Percentiles rank a stretch among this genome's conserved stretches.
phyloP scores from a whole-genome alignment of 1,140 invertebrate species.

The Cotesia typhae region DNA sequence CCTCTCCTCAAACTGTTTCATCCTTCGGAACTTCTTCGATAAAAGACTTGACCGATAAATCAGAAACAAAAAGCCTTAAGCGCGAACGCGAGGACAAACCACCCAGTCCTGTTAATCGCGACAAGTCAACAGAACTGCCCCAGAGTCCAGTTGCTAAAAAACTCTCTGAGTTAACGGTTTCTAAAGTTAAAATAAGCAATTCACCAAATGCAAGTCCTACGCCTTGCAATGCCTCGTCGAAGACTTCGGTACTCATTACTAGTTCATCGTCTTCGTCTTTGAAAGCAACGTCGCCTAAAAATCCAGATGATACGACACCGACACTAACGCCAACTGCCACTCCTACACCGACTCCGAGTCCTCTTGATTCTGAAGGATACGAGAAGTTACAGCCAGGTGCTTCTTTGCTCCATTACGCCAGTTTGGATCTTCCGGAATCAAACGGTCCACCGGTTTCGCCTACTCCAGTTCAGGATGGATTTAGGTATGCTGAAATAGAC shows the following conservation, averaged over 20 bases:
- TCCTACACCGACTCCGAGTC: slow-evolving; percentile 55
- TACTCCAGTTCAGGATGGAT: slow-evolving; percentile 61
- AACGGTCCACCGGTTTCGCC: slow-evolving; percentile 58
- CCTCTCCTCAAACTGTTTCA: neutral
- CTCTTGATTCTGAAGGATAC: slow-evolving; percentile 52
- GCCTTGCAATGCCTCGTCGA: slow-evolving; percentile 50
- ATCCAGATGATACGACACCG: slow-evolving; percentile 58
- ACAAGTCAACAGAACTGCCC: slow-evolving; percentile 18
- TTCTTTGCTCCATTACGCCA: slow-evolving; percentile 72
- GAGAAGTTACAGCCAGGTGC: slow-evolving; percentile 57
- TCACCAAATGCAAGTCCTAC: slow-evolving; percentile 56
- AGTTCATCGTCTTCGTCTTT: slow-evolving; percentile 10
- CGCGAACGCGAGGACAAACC: slow-evolving; percentile 21
- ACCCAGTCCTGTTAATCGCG: slow-evolving; percentile 2
- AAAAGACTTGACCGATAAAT: neutral
- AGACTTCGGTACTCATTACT: slow-evolving; percentile 41
- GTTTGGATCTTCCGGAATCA: slow-evolving; percentile 69
- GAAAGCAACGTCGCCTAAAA: slow-evolving; percentile 52
- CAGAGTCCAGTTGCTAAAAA: slow-evolving; percentile 39
- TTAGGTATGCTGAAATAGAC: slow-evolving; percentile 78
- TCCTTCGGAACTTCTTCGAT: neutral
- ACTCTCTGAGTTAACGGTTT: slow-evolving; percentile 34
- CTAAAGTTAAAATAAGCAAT: slow-evolving; percentile 43
- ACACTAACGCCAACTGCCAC: slow-evolving; percentile 53
- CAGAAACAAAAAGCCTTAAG: slow-evolving; percentile 11